These are phyloP conservation scores for Hemicentrotus pulcherrimus DNA, from an alignment of 35 echinoderm and acorn worm genomes.

Conservation along the genomic window DNA sequence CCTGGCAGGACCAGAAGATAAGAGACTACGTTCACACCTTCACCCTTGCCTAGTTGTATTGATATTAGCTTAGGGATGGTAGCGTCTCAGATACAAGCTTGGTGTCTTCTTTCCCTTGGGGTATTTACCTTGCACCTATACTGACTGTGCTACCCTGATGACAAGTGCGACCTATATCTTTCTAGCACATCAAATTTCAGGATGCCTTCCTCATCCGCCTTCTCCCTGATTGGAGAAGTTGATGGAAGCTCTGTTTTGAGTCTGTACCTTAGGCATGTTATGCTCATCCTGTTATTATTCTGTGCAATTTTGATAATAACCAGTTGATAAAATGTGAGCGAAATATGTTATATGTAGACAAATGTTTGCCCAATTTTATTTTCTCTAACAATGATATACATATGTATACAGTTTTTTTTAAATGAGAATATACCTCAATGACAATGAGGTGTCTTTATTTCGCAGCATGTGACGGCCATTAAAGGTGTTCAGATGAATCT, in stretches of 20 bases:
- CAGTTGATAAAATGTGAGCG: too few relatives aligned
- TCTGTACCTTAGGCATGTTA: neutral
- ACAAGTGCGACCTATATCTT: conserved; percentile 46
- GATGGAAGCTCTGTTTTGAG: neutral
- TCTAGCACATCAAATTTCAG: conserved; percentile 11
- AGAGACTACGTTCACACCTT: conserved; percentile 13
- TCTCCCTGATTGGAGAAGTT: neutral
- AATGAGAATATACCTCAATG: too few relatives aligned
- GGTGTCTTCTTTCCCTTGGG: conserved; percentile 33
- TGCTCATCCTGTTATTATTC: too few relatives aligned
- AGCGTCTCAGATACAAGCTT: neutral
- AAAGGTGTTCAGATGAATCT: too few relatives aligned
- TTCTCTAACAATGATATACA: too few relatives aligned
- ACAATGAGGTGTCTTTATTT: too few relatives aligned
- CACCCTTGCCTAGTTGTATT: conserved; percentile 24
- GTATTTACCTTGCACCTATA: conserved; percentile 9
- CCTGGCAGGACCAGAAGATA: neutral
- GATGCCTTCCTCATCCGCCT: neutral
- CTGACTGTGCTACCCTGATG: neutral
- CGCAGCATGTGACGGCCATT: too few relatives aligned
- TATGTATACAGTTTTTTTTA: too few relatives aligned
- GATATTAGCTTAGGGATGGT: conserved; percentile 10
- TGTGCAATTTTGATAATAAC: too few relatives aligned
- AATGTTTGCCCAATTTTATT: too few relatives aligned
- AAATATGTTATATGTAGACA: too few relatives aligned